These are phyloP conservation scores for Atrichornis clamosus DNA, from an alignment of 2,113 vertebrate species.

Conservation along the genomic window DNA sequence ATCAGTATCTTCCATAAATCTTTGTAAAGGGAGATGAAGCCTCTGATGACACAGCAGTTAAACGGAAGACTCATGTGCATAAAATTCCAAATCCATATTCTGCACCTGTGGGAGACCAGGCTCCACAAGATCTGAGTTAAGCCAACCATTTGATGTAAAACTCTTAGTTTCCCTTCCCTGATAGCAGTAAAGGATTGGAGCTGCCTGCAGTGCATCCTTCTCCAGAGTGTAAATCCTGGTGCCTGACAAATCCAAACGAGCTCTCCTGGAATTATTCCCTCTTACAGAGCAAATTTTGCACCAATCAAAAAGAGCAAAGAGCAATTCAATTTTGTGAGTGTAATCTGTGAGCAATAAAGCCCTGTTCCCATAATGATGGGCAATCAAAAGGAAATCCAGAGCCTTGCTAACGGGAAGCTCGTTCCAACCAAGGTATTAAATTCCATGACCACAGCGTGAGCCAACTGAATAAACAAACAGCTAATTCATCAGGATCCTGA, in stretches of 20 bases:
- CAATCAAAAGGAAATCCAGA: not conserved
- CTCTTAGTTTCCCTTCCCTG: not conserved
- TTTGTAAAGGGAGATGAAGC: not conserved
- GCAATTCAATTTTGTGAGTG: not conserved
- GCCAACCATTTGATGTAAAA: not conserved
- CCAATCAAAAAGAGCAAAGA: not conserved
- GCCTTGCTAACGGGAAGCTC: not conserved
- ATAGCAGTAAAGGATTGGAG: not conserved
- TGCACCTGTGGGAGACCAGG: not conserved
- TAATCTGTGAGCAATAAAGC: conserved; percentile 17
- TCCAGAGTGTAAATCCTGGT: not conserved
- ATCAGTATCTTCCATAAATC: not conserved
- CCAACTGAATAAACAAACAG: conserved; percentile 35
- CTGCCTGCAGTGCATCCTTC: not conserved
- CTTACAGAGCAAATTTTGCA: conserved; percentile 5
- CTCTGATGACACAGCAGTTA: not conserved
- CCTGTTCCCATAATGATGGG: not conserved
- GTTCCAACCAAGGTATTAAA: not conserved
- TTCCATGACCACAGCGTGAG: not conserved
- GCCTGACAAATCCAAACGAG: not conserved
- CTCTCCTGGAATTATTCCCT: not conserved
- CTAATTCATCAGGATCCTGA: not conserved
- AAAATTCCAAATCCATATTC: not conserved
- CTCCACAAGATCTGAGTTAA: not conserved
- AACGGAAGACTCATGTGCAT: not conserved